Evolutionary conservation across 2,797 vertebrate genomes (phyloP).

Genomic region (Sebastolobus alascanus): DNA sequence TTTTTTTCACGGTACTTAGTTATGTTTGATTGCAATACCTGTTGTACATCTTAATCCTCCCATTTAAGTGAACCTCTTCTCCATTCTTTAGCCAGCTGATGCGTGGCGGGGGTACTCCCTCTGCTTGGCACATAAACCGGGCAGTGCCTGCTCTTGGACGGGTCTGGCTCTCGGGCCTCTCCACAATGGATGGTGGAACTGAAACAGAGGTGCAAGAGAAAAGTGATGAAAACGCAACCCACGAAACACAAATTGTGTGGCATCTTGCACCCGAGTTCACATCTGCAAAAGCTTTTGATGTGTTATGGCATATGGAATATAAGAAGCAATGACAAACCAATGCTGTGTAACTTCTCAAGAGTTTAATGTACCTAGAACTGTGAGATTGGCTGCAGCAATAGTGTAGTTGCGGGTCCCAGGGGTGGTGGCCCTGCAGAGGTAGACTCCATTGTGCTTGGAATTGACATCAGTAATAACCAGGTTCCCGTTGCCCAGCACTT

Average conservation of each 20-base stretch:
- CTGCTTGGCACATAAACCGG: constrained; percentile 95
- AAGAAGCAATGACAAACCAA: neutral
- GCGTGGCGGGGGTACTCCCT: constrained; percentile 91
- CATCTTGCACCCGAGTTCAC: neutral
- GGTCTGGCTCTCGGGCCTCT: constrained; percentile 96
- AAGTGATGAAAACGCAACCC: constrained; percentile 14
- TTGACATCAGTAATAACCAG: constrained; percentile 91
- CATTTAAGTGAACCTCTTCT: constrained; percentile 92
- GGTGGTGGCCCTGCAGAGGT: constrained; percentile 94
- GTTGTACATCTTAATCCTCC: constrained; percentile 98
- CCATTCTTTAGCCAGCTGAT: constrained; percentile 98
- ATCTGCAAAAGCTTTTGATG: neutral
- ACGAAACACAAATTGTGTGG: neutral
- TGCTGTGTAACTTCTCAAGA: neutral
- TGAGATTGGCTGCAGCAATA: constrained; percentile 90
- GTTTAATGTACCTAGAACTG: constrained; percentile 88
- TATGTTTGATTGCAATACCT: constrained; percentile 81
- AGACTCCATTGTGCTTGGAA: constrained; percentile 91
- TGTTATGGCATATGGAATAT: neutral
- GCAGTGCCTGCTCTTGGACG: constrained; percentile 97
- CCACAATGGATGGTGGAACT: constrained; percentile 94
- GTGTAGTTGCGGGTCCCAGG: constrained; percentile 97
- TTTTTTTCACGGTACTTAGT: neutral
- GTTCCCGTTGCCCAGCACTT: constrained; percentile 95
- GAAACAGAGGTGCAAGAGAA: constrained; percentile 26